These are phyloP conservation scores for Marmota flaviventris DNA, from an alignment of 2,113 vertebrate species.

Conservation along the genomic window DNA sequence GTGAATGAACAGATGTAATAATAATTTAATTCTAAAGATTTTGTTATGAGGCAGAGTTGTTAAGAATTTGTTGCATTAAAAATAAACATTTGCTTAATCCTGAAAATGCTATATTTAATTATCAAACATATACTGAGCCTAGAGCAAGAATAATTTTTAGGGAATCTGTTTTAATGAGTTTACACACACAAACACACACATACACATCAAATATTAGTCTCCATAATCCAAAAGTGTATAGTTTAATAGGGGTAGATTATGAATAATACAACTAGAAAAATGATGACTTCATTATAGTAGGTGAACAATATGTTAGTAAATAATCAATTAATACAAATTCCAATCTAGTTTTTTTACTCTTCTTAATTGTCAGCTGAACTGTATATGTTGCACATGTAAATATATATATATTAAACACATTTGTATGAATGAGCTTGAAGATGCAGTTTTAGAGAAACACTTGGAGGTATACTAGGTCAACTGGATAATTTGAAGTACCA, in stretches of 20 bases:
- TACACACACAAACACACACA: neutral
- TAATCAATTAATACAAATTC: neutral
- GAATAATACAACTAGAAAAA: neutral
- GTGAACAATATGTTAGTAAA: neutral
- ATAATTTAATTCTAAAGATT: constrained; percentile 18
- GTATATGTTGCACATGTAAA: neutral
- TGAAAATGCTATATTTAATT: neutral
- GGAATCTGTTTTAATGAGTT: neutral
- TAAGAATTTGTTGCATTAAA: neutral
- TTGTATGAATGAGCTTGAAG: neutral
- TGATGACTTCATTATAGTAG: neutral
- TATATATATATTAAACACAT: neutral
- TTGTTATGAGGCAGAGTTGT: neutral
- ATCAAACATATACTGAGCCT: neutral
- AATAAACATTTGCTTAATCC: neutral
- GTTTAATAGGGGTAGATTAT: neutral
- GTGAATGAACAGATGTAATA: constrained; percentile 26
- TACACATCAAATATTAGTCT: neutral
- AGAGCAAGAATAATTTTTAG: neutral
- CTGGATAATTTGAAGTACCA: neutral
- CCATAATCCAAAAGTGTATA: neutral
- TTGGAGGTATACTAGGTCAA: neutral
- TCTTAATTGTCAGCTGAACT: neutral
- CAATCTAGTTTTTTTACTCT: neutral
- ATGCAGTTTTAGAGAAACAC: neutral